These are phyloP conservation scores for Pristionchus arcanus DNA, from an alignment of 2,888 invertebrate genomes.

Conservation along the genomic window DNA sequence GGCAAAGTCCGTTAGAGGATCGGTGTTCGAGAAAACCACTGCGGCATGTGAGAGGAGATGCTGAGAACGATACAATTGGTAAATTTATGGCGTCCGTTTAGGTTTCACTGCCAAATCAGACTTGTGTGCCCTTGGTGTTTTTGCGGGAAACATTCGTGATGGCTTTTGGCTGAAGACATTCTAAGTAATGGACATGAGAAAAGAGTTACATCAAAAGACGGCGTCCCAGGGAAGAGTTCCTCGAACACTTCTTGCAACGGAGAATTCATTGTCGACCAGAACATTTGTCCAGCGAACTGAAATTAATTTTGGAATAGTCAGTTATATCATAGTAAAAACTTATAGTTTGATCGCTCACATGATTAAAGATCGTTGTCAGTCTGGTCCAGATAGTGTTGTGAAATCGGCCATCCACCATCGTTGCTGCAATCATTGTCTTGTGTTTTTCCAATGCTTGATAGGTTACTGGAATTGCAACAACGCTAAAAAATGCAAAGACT, in stretches of 20 bases:
- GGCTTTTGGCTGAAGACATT: too few species aligned
- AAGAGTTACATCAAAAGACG: not conserved
- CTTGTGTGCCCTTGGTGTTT: too few species aligned
- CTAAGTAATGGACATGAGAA: too few species aligned
- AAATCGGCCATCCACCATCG: not conserved
- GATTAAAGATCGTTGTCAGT: not conserved
- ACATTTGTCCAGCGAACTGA: not conserved
- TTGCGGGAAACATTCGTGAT: too few species aligned
- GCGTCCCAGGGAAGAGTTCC: not conserved
- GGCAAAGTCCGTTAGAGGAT: slow-evolving; percentile 8
- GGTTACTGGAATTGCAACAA: too few species aligned
- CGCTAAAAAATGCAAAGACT: too few species aligned
- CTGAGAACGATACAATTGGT: not conserved
- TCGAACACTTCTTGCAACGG: not conserved
- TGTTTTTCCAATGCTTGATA: too few species aligned
- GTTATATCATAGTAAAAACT: not conserved
- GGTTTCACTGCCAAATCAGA: too few species aligned
- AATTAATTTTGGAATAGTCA: not conserved
- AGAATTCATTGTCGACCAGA: not conserved
- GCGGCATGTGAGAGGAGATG: not conserved
- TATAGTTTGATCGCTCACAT: too few species aligned
- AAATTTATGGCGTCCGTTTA: too few species aligned
- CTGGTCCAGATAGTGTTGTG: not conserved
- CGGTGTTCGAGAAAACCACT: slow-evolving; percentile 26
- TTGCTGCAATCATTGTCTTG: not conserved